A percentile compares a stretch with the other conserved stretches of the same genome.
These are phyloP conservation scores for Drosophila tripunctata DNA, from an alignment of 2,888 invertebrate species.

Conservation along the genomic window DNA sequence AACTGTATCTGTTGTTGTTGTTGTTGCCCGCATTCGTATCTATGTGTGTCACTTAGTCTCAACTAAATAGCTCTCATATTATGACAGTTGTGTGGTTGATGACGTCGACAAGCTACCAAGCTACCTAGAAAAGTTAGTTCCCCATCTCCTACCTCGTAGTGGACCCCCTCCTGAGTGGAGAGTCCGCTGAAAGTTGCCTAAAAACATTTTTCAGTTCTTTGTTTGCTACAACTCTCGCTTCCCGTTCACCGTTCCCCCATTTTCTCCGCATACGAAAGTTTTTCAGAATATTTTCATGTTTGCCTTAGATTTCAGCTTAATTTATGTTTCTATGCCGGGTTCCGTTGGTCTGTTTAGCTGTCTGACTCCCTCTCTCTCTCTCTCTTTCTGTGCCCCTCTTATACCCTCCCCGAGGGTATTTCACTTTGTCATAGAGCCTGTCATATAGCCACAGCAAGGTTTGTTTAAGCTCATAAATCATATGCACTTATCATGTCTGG, in stretches of 20 bases:
- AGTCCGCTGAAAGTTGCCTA: constrained; percentile 53
- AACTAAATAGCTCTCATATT: constrained; percentile 47
- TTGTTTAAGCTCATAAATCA: constrained; percentile 43
- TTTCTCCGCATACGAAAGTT: constrained; percentile 29
- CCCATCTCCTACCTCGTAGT: background rate
- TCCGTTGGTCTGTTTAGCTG: constrained; percentile 47
- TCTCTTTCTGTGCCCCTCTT: background rate
- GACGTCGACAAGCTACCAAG: constrained; percentile 9
- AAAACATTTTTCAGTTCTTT: constrained; percentile 60
- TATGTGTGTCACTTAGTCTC: constrained; percentile 66
- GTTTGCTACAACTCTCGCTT: constrained; percentile 14
- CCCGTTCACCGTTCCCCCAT: background rate
- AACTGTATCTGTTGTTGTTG: constrained; percentile 6
- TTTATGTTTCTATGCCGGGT: constrained; percentile 67
- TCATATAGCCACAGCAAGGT: constrained; percentile 8
- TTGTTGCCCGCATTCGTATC: constrained; percentile 41
- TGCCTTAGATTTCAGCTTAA: constrained; percentile 62
- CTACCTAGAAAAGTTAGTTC: constrained; percentile 9
- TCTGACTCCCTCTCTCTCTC: constrained; percentile 6
- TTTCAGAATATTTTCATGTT: constrained; percentile 44
- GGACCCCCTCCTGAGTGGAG: constrained; percentile 29
- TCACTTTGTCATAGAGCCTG: constrained; percentile 32
- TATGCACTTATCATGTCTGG: constrained; percentile 29
- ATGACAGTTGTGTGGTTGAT: constrained; percentile 37
- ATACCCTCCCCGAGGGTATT: constrained; percentile 21